These are phyloP conservation scores for Brachyhypopomus gauderio DNA, from an alignment of 2,113 vertebrate species.

Conservation along the genomic window DNA sequence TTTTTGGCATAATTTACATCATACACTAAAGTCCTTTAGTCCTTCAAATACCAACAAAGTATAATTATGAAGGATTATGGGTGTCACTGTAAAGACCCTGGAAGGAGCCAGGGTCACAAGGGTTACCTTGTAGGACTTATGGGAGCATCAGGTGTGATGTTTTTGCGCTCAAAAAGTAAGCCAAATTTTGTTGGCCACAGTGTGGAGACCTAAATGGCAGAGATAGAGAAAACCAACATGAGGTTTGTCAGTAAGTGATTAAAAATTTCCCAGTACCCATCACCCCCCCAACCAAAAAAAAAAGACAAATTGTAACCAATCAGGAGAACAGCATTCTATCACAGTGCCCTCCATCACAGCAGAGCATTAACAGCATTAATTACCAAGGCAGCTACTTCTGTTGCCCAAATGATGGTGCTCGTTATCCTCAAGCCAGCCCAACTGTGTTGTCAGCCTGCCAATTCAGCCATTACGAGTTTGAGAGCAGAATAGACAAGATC, in stretches of 20 bases:
- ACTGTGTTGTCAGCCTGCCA: constrained; percentile 53
- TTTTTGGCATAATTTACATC: not conserved
- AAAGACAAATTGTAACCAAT: too few relatives aligned
- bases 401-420: constrained; percentile 18
- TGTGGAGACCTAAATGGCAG: constrained; percentile 80
- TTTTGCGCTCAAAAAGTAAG: constrained; percentile 89
- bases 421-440: constrained; percentile 21
- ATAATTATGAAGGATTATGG: too few relatives aligned
- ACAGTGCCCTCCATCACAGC: not conserved
- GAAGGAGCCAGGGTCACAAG: not conserved
- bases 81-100: too few relatives aligned
- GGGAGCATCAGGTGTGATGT: constrained; percentile 79
- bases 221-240: not conserved
- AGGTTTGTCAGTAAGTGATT: too few relatives aligned
- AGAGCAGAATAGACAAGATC: constrained; percentile 38
- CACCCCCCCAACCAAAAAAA: too few relatives aligned
- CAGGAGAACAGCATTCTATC: not conserved
- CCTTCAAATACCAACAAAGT: not conserved
- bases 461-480: constrained; percentile 56
- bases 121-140: constrained; percentile 82
- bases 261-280: too few relatives aligned
- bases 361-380: not conserved
- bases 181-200: constrained; percentile 95
- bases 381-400: constrained; percentile 37
- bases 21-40: not conserved